These are phyloP conservation scores for Xenopus petersii DNA, from an alignment of 2,797 vertebrate species.

Conservation along the genomic window DNA sequence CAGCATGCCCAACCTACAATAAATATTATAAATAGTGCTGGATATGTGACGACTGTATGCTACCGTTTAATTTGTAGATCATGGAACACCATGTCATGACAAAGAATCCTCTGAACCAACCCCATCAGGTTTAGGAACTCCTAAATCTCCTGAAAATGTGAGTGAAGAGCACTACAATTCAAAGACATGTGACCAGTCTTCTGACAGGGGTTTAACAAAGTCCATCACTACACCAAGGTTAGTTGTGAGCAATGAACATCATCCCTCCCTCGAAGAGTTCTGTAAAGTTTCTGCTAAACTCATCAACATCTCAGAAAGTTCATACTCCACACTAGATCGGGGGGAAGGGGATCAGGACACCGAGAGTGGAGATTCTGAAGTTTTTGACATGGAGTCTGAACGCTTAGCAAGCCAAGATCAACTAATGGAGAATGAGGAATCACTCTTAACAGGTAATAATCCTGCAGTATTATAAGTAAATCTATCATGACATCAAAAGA, in stretches of 20 bases:
- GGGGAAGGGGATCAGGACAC: background rate
- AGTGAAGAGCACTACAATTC: background rate
- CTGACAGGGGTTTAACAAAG: background rate
- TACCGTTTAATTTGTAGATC: background rate
- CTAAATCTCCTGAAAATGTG: background rate
- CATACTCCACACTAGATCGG: slow-evolving; percentile 48
- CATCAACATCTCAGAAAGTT: slow-evolving; percentile 47
- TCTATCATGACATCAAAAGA: no score
- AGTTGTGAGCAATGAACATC: slow-evolving; percentile 16
- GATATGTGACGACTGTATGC: no score
- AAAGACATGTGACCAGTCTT: background rate
- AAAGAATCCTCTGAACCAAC: background rate
- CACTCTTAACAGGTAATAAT: background rate
- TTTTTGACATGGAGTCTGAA: slow-evolving; percentile 19
- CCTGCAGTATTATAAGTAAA: no score
- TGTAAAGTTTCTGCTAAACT: slow-evolving; percentile 57
- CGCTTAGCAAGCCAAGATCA: background rate
- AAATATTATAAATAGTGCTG: no score
- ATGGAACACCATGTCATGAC: background rate
- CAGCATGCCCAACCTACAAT: no score
- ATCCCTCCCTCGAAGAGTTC: slow-evolving; percentile 52
- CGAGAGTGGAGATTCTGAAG: slow-evolving; percentile 49
- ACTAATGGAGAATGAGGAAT: background rate
- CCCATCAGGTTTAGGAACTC: background rate
- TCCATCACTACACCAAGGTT: no score